Base-by-base conservation (phyloP, 2,113 vertebrate genomes). In the Bubo bubo region DNA sequence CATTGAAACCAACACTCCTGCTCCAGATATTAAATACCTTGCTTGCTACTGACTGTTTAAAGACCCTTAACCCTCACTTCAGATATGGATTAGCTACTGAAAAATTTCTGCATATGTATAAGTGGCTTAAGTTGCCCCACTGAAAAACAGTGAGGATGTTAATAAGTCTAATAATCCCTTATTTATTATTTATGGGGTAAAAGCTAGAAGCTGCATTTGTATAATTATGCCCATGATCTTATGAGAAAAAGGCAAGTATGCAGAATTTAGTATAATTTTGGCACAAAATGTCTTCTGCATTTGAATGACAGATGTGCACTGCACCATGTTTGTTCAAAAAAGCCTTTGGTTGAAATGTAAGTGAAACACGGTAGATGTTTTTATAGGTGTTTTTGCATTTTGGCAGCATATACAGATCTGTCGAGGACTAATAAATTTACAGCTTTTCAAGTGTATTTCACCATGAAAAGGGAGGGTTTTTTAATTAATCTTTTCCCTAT, bases 141-240 rank as follows among this genome's bases (percentile, higher is more conserved):
- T 79, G 68, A 77, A 94, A 79, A 93, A n/a, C 32, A 85, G 68
- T n/a, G 49, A 85, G 66, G 17, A 79, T 76, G 66, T 63, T 86
- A 91, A 77, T 80, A 86, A 79, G 26, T 49, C 77, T 88, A 90
- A 91, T 64, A 91, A 85, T 72, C 18, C 32, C 53, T 75, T 55
- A 64, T 79, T 93, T 90, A 81, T 85, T 87, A 90, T 91, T 91
- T 90, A 86, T 66, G 32, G 68, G 6, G 23, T 82, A 91, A 87
- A 91, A 79, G n/a, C 49, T 53, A 20, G 58, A 89, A 93, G 74
- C 53, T 64, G 59, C 13, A 50, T 72, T 81, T 23, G 4, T 66
- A n/a, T 32, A 85, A 68, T 82, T 88, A 92, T 14, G 34, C n/a
- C 39, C n/a, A 21, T 34, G 49, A 68, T n/a, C 81, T 93, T 37